Conservation (phyloP, 2,888 invertebrate genomes). For the Zaprionus lineosus region DNA sequence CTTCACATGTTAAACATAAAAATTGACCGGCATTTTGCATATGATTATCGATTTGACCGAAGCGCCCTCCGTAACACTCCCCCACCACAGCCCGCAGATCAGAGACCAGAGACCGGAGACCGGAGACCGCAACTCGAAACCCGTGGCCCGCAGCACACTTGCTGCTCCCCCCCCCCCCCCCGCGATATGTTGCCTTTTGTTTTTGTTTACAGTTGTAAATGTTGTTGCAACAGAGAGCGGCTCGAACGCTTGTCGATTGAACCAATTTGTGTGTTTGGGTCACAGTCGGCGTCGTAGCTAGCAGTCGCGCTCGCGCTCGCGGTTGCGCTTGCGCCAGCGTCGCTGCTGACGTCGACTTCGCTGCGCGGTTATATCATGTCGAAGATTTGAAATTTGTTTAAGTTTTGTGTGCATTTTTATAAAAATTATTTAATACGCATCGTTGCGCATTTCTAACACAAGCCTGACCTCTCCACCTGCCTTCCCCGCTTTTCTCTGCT, state of each 20-base stretch:
- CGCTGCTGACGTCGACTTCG: too few relatives aligned
- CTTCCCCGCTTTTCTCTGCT: not conserved
- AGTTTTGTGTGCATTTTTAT: slow-evolving; percentile 70
- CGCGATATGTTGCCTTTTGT: not conserved
- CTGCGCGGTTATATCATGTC: slow-evolving; percentile 68
- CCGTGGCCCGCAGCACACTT: too few relatives aligned
- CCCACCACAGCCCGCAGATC: too few relatives aligned
- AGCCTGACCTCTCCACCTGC: not conserved
- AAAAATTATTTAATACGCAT: slow-evolving; percentile 75
- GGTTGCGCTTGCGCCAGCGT: too few relatives aligned
- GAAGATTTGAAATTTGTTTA: slow-evolving; percentile 65
- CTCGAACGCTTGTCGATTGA: slow-evolving; percentile 52
- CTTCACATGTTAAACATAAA: not conserved
- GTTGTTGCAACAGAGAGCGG: slow-evolving; percentile 51
- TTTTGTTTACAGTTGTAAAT: slow-evolving; percentile 6
- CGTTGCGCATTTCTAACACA: slow-evolving; percentile 59
- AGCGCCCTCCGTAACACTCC: slow-evolving; percentile 25
- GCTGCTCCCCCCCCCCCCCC: too few relatives aligned
- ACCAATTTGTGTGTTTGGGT: slow-evolving; percentile 42
- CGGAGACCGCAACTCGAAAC: too few relatives aligned
- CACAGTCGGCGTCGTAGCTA: slow-evolving; percentile 4
- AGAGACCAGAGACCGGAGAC: too few relatives aligned
- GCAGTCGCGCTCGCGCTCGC: slow-evolving; percentile 33
- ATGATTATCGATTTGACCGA: slow-evolving; percentile 65
- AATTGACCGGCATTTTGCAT: slow-evolving; percentile 75